These are phyloP conservation scores for Pentalonia nigronervosa DNA, from an alignment of 1,140 invertebrate species.

Conservation along the genomic window DNA sequence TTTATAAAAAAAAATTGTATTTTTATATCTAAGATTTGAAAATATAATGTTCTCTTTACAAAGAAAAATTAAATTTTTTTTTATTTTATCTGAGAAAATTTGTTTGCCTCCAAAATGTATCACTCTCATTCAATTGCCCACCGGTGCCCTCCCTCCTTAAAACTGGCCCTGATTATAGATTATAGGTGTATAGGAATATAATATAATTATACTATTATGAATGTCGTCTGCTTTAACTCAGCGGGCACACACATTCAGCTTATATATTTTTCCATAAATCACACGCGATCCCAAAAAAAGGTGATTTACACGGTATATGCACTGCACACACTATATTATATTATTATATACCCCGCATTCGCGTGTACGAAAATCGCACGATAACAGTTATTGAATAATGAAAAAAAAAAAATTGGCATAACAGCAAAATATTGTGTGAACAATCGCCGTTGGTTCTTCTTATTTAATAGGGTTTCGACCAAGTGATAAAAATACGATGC, in stretches of 20 bases:
- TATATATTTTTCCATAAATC: slow-evolving; percentile 1
- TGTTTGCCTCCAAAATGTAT: too few species aligned
- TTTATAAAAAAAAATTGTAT: too few species aligned
- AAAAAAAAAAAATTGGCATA: not conserved
- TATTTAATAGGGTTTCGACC: not conserved
- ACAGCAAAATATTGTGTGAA: slow-evolving; percentile 1
- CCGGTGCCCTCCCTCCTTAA: too few species aligned
- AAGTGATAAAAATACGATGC: not conserved
- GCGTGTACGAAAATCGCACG: not conserved
- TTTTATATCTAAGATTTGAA: too few species aligned
- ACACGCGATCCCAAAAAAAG: not conserved
- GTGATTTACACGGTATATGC: not conserved
- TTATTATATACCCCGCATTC: not conserved
- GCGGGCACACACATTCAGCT: not conserved
- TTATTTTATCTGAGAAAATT: too few species aligned
- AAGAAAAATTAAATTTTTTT: too few species aligned
- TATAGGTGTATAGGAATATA: not conserved
- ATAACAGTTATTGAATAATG: not conserved
- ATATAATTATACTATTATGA: too few species aligned
- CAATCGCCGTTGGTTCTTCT: not conserved
- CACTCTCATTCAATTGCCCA: too few species aligned
- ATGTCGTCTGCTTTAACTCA: not conserved
- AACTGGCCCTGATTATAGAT: not conserved
- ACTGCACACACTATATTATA: not conserved
- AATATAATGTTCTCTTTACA: too few species aligned